Conservation (phyloP, 2,113 vertebrate genomes). For the Scomber colias region DNA sequence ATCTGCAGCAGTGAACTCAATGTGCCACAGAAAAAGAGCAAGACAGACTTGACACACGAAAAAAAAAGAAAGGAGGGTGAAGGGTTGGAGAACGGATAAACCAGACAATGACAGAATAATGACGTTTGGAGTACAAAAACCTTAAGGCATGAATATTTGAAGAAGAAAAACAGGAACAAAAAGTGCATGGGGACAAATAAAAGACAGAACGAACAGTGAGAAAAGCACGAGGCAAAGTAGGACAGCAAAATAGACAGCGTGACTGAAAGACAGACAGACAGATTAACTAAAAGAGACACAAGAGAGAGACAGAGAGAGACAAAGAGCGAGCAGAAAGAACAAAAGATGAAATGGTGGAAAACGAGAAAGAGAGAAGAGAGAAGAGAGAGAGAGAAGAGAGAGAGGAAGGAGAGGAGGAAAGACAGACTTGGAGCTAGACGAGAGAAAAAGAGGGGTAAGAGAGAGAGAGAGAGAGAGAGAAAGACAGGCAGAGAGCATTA, state of each 20-base stretch:
- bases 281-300: constrained; percentile 68
- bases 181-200: constrained; percentile 45
- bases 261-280: constrained; percentile 52
- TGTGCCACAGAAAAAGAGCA: constrained; percentile 52
- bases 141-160: constrained; percentile 52
- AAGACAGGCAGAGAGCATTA: constrained; percentile 42
- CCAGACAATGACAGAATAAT: constrained; percentile 46
- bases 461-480: constrained; percentile 13
- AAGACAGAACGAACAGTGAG: constrained; percentile 28
- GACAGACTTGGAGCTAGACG: constrained; percentile 52
- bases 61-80: constrained; percentile 21
- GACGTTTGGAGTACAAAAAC: constrained; percentile 44
- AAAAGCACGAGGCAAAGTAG: constrained; percentile 59
- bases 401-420: constrained; percentile 32
- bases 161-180: constrained; percentile 30
- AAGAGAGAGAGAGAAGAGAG: constrained; percentile 23
- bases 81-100: constrained; percentile 40
- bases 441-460: constrained; percentile 21
- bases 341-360: constrained; percentile 61
- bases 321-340: constrained; percentile 57
- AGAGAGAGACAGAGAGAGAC: constrained; percentile 56
- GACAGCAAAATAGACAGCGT: constrained; percentile 42
- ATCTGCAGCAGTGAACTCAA: constrained; percentile 71
- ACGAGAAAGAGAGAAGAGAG: constrained; percentile 19
- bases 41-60: constrained; percentile 23